phyloP scores from a whole-genome alignment of 2,113 vertebrate genomes.

The Malurus elegans region DNA sequence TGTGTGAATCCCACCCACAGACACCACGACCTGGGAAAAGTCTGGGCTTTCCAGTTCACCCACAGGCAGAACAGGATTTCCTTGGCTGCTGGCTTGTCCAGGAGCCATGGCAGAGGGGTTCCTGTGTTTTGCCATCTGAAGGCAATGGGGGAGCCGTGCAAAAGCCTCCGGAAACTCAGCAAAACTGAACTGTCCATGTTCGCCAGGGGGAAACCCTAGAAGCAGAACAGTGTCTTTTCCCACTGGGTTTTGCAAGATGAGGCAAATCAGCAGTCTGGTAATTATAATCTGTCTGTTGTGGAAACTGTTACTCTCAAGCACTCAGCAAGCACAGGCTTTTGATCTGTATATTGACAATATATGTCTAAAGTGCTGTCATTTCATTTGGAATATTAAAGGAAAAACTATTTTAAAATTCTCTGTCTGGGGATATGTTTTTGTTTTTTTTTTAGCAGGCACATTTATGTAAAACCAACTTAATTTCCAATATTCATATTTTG shows the following conservation, averaged over 20 bases:
- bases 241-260: not conserved
- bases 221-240: not conserved
- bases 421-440: not conserved
- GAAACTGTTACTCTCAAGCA: not conserved
- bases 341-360: not conserved
- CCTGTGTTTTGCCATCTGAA: fast-evolving
- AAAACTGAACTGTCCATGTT: not conserved
- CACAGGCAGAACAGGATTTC: not conserved
- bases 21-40: not conserved
- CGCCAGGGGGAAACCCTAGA: not conserved
- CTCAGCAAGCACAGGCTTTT: not conserved
- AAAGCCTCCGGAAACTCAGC: not conserved
- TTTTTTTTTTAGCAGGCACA: not conserved
- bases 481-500: not conserved
- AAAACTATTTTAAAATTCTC: not conserved
- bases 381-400: not conserved
- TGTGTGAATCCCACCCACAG: not conserved
- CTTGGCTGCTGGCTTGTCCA: not conserved
- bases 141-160: not conserved
- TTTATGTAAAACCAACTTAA: not conserved
- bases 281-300: not conserved
- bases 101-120: not conserved
- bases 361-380: not conserved
- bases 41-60: not conserved
- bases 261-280: not conserved